Evolutionary conservation across 2,797 vertebrate genomes (phyloP), one percentile per base, ranked within the genome.

Genomic region (Babyrousa celebensis): DNA sequence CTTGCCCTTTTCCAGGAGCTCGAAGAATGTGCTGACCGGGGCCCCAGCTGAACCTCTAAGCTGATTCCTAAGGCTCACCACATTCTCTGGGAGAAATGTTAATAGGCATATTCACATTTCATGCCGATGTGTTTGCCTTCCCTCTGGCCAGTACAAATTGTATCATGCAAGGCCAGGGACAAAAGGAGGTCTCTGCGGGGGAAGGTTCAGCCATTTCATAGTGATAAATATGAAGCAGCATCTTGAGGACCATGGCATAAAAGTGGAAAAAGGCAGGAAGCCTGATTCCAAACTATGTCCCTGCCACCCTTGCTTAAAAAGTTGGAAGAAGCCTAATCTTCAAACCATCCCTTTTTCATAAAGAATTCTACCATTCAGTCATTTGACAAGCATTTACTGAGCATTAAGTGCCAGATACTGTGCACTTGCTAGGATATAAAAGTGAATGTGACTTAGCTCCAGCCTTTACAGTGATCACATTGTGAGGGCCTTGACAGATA

Each of bases 1-100:
- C 68, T 94, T 92, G 95, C 94, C 96, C 96, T 97, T 97, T 97
- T 96, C 93, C 56, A 32, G 0, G 27, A 90, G 72, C 87, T 80
- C 6, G 0, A 83, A 96, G 95, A 98, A 96, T 95, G 96, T 95
- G 94, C 97, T 95, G 96, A 96, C 93, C 96, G 36, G 85, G 36
- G 52, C 36, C 52, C 72, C 52, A 8, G 88, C 52, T 67, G 60
- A 88, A 80, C 40, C 56, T 90, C 93, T 21, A 14, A 68, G 87
- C 86, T 71, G 75, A 91, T 86, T 96, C 89, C 93, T 56, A 43
- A 87, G 82, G 48, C 91, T 56, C 68, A 21, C 63, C 16, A 29
- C 90, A 88, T 88, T 93, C 91, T 96, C 83, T 12, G 65, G 62
- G 60, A 97, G 79, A 97, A 86, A 96, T 92, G 93, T 93, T 96